Evolutionary conservation across 2,888 invertebrate genomes (phyloP).

Genomic region (Syrista parreyssii): DNA sequence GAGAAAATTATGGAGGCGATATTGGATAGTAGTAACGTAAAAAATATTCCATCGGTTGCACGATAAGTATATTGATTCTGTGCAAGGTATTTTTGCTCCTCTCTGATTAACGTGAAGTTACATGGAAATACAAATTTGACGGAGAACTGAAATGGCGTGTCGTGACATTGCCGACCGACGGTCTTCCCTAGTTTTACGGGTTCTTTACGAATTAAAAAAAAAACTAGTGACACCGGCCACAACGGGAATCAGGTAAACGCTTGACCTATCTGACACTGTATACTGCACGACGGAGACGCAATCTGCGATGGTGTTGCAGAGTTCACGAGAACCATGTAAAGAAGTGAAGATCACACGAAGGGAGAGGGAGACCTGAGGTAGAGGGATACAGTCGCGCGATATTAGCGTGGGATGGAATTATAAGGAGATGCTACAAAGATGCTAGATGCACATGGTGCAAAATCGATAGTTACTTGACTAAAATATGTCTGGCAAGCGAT

Average conservation of each 20-base stretch:
- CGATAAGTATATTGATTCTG: no score
- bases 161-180: neutral
- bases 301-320: neutral
- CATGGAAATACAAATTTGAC: neutral
- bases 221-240: neutral
- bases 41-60: neutral
- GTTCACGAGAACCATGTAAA: neutral
- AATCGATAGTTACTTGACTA: neutral
- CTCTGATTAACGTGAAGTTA: neutral
- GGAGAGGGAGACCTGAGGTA: neutral
- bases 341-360: neutral
- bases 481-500: constrained; percentile 1
- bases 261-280: neutral
- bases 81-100: neutral
- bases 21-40: neutral
- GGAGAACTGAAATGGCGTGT: neutral
- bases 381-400: neutral
- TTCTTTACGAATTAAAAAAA: neutral
- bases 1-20: neutral
- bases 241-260: neutral
- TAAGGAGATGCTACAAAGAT: neutral
- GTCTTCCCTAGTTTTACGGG: constrained; percentile 1
- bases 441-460: neutral
- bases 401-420: neutral
- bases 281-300: neutral